These are phyloP conservation scores for Nannospalax galili DNA, from an alignment of 2,113 vertebrate genomes.

Conservation along the genomic window DNA sequence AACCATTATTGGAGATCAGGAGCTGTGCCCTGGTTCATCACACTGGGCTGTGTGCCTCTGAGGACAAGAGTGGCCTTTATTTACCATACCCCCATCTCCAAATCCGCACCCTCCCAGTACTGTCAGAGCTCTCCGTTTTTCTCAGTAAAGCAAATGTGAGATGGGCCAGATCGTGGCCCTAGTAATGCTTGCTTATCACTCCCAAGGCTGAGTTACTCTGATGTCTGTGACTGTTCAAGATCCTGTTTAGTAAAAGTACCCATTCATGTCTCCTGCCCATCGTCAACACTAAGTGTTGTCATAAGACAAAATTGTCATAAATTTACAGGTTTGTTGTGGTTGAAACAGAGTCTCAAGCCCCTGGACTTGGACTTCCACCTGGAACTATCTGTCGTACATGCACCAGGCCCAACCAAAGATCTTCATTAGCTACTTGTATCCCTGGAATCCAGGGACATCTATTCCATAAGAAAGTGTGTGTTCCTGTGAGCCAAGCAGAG, in stretches of 20 bases:
- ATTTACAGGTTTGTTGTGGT: neutral
- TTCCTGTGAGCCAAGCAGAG: neutral
- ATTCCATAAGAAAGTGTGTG: neutral
- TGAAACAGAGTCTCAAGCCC: neutral
- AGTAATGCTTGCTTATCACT: neutral
- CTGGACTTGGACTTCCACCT: neutral
- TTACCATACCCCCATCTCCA: neutral
- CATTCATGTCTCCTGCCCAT: neutral
- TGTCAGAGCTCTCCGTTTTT: neutral
- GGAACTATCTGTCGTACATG: neutral
- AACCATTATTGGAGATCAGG: too few relatives aligned
- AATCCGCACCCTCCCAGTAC: neutral
- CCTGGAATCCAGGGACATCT: neutral
- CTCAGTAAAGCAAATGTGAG: neutral
- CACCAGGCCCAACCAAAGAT: neutral
- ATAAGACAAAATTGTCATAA: neutral
- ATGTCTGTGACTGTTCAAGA: neutral
- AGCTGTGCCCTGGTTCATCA: neutral
- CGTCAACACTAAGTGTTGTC: neutral
- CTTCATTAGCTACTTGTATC: neutral
- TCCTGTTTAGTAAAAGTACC: neutral
- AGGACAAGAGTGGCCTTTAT: neutral
- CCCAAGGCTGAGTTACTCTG: neutral
- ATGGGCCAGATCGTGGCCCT: neutral
- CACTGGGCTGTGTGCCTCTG: too few relatives aligned